A percentile compares a stretch with the other conserved stretches of the same genome.
These are phyloP conservation scores for Proctacanthus coquilletti DNA, from an alignment of 1,140 invertebrate species.

Conservation along the genomic window DNA sequence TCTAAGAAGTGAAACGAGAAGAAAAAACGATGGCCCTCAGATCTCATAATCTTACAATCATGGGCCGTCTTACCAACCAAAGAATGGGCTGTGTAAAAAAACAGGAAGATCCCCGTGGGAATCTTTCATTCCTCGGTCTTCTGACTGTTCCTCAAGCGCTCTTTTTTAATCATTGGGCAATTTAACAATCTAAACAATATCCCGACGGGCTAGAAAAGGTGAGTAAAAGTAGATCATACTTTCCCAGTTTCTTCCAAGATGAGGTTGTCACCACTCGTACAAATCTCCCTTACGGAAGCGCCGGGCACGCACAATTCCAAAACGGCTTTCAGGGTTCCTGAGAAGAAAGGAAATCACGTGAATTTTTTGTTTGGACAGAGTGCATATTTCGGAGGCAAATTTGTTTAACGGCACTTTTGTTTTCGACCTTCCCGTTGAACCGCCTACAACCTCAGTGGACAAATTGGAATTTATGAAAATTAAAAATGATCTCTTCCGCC, in stretches of 20 bases:
- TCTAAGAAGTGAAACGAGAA: not conserved
- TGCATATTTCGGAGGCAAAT: too few relatives aligned
- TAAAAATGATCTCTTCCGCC: too few relatives aligned
- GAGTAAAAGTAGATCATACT: slow-evolving; percentile 32
- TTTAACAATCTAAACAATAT: not conserved
- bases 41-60: slow-evolving; percentile 29
- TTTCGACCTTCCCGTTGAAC: too few relatives aligned
- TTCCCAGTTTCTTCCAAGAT: slow-evolving; percentile 85
- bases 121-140: too few relatives aligned
- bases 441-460: too few relatives aligned
- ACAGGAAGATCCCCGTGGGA: slow-evolving; percentile 2
- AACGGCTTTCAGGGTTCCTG: slow-evolving; percentile 80
- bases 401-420: too few relatives aligned
- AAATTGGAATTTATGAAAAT: too few relatives aligned
- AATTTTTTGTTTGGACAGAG: not conserved
- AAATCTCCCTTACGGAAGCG: slow-evolving; percentile 80
- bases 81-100: not conserved
- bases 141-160: slow-evolving; percentile 20
- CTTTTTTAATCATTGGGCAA: slow-evolving; percentile 24
- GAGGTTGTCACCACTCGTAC: slow-evolving; percentile 79
- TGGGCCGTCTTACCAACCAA: slow-evolving; percentile 7
- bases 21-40: slow-evolving; percentile 16
- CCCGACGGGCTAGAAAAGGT: too few relatives aligned
- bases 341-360: slow-evolving; percentile 20
- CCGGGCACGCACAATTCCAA: slow-evolving; percentile 75